phyloP scores from a whole-genome alignment of 2,888 invertebrate genomes.

The Hypercompe scribonia region DNA sequence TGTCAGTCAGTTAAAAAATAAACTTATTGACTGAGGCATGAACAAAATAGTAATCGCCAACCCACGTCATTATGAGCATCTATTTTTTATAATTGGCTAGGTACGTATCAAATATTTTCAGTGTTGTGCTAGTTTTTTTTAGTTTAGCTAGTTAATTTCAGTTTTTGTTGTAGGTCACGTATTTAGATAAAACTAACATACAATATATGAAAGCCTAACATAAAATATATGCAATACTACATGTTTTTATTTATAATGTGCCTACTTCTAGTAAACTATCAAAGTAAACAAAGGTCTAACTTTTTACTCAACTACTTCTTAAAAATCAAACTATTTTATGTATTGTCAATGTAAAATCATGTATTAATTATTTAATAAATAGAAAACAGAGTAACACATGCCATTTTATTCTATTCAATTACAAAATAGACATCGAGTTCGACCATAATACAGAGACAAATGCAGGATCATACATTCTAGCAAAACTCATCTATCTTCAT shows the following conservation, averaged over 20 bases:
- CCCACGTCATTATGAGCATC: too few species aligned
- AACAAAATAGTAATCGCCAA: too few species aligned
- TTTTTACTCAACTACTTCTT: not conserved
- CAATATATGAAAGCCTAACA: not conserved
- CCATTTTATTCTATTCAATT: conserved; percentile 77
- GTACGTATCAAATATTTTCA: too few species aligned
- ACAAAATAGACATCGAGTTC: conserved; percentile 77
- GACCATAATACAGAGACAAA: conserved; percentile 72
- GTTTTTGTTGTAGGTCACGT: too few species aligned
- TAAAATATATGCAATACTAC: too few species aligned
- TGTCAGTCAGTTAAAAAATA: too few species aligned
- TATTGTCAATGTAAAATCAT: conserved; percentile 41
- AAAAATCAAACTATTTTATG: conserved; percentile 31
- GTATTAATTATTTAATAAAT: conserved; percentile 63
- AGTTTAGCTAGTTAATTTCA: too few species aligned
- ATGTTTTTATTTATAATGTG: too few species aligned
- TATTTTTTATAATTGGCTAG: too few species aligned
- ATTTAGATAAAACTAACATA: too few species aligned
- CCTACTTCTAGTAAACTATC: not conserved
- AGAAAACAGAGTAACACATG: conserved; percentile 74
- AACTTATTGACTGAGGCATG: too few species aligned
- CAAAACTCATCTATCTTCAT: conserved; percentile 72
- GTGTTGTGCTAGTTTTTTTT: too few species aligned
- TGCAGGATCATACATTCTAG: conserved; percentile 74
- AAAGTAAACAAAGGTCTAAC: not conserved